Evolutionary conservation across 2,797 vertebrate species (phyloP).

Genomic region (Tragopan temminckii): DNA sequence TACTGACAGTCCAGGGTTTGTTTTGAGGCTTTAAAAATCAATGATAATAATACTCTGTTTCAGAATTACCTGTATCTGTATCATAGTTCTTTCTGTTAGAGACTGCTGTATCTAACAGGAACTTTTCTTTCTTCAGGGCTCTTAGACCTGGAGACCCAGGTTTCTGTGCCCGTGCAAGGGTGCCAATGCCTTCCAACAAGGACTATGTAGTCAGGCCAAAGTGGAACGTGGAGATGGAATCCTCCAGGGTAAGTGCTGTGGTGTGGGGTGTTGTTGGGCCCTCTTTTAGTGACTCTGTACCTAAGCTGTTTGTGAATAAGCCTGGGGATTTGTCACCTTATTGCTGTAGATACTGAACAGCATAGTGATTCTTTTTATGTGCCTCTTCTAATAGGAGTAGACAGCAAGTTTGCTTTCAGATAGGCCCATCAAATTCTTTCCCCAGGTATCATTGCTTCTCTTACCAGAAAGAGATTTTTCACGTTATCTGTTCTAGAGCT

Average conservation of each 20-base stretch:
- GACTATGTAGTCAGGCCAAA: slow-evolving; percentile 98
- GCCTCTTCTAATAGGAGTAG: not conserved
- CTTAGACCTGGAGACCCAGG: slow-evolving; percentile 95
- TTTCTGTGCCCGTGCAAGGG: slow-evolving; percentile 94
- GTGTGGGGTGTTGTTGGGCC: not conserved
- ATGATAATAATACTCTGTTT: not conserved
- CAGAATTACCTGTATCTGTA: not conserved
- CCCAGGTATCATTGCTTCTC: not conserved
- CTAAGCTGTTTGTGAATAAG: not conserved
- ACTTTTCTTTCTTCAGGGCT: slow-evolving; percentile 82
- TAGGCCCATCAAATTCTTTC: not conserved
- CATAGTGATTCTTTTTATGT: not conserved
- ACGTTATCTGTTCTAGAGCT: not conserved
- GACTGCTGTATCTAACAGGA: not conserved
- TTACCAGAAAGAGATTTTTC: not conserved
- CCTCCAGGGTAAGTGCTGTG: slow-evolving; percentile 88
- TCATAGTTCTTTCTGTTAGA: not conserved
- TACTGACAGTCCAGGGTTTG: not conserved
- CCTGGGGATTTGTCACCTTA: not conserved
- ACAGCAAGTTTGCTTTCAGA: not conserved
- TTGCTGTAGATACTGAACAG: not conserved
- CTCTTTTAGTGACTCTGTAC: not conserved
- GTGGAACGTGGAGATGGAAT: slow-evolving; percentile 96
- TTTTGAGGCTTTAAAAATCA: not conserved
- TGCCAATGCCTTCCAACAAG: slow-evolving; percentile 98